Evolutionary conservation across 1,140 invertebrate genomes (phyloP).

Genomic region (Drosophila takahashii): DNA sequence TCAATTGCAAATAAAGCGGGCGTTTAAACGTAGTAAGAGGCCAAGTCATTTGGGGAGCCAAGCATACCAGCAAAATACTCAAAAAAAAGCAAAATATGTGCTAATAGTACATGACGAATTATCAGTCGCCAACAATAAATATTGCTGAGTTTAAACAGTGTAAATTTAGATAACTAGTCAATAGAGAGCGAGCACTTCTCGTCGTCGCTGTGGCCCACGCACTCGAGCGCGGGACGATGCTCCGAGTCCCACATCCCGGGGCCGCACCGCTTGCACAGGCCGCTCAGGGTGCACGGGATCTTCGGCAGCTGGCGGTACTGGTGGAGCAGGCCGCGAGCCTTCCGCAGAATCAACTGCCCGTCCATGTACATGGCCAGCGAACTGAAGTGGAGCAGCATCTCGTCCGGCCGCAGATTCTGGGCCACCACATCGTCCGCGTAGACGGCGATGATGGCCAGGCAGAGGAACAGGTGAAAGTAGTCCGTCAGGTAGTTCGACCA

Average conservation of each 20-base stretch:
- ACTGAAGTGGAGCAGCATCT: conserved; percentile 97
- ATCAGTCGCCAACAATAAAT: conserved; percentile 48
- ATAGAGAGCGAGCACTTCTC: conserved; percentile 84
- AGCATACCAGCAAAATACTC: conserved; percentile 6
- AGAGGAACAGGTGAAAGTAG: conserved; percentile 96
- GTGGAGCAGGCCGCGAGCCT: conserved; percentile 95
- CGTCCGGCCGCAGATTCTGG: conserved; percentile 94
- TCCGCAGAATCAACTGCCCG: conserved; percentile 93
- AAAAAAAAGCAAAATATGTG: conserved; percentile 11
- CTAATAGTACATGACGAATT: conserved; percentile 44
- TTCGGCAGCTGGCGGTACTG: conserved; percentile 93
- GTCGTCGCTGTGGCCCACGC: conserved; percentile 86
- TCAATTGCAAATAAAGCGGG: conserved; percentile 21
- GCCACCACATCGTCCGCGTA: conserved; percentile 97
- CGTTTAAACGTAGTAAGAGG: conserved; percentile 22
- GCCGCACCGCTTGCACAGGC: conserved; percentile 93
- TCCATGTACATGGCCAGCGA: conserved; percentile 98
- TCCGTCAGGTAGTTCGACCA: conserved; percentile 97
- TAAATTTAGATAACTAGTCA: conserved; percentile 74
- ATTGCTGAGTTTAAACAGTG: conserved; percentile 48
- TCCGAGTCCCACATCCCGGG: conserved; percentile 97
- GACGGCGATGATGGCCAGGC: conserved; percentile 94
- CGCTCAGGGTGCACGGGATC: conserved; percentile 94
- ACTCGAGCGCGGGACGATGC: conserved; percentile 91
- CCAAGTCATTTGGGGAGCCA: conserved; percentile 9